Evolutionary conservation across 1,140 invertebrate genomes (phyloP).

Genomic region (Bombus sylvicola): DNA sequence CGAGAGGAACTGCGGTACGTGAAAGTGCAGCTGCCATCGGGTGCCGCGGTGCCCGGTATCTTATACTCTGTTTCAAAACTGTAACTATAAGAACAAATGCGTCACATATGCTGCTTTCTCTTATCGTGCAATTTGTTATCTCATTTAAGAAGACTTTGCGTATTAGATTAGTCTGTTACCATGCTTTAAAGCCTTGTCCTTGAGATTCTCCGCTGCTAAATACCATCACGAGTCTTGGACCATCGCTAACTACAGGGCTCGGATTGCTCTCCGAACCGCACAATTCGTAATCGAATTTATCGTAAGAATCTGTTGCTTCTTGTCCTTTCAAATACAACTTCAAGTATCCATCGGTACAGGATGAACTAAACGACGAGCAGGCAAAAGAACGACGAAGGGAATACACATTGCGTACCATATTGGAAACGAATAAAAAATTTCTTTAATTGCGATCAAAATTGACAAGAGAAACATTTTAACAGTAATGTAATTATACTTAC

Average conservation of each 20-base stretch:
- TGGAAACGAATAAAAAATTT: not conserved
- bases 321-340: constrained; percentile 96
- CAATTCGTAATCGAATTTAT: constrained; percentile 95
- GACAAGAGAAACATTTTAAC: not conserved
- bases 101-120: too few species aligned
- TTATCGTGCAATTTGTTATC: too few species aligned
- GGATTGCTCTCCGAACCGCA: constrained; percentile 91
- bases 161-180: constrained; percentile 70
- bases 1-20: constrained; percentile 93
- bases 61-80: constrained; percentile 95
- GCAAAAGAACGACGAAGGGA: not conserved
- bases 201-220: constrained; percentile 95
- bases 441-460: not conserved
- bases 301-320: constrained; percentile 95
- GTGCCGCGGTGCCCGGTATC: constrained; percentile 96
- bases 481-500: constrained; percentile 81
- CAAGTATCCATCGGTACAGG: constrained; percentile 94
- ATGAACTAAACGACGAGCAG: constrained; percentile 54
- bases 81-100: constrained; percentile 82
- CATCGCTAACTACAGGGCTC: constrained; percentile 91
- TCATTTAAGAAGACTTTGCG: not conserved
- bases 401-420: too few species aligned
- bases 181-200: constrained; percentile 95
- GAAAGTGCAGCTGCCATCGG: constrained; percentile 94
- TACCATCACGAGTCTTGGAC: constrained; percentile 95